phyloP scores from a whole-genome alignment of 2,113 vertebrate species.

The Willisornis vidua region DNA sequence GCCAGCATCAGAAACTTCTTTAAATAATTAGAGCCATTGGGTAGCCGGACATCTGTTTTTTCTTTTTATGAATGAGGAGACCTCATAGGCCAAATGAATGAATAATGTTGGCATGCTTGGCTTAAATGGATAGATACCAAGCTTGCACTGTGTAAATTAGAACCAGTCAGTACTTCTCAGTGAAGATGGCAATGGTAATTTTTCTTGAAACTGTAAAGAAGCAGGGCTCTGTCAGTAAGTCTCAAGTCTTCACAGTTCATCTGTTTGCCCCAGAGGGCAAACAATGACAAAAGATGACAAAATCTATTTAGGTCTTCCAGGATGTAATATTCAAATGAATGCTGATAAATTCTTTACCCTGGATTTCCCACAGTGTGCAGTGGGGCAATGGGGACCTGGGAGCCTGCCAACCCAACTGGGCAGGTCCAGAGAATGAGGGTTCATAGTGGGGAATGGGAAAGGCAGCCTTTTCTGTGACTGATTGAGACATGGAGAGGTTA shows the following conservation, averaged over 20 bases:
- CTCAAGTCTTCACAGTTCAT: fast-evolving
- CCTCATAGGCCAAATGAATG: constrained; percentile 16
- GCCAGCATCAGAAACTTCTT: constrained; percentile 45
- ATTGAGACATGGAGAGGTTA: fast-evolving
- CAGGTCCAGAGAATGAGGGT: neutral
- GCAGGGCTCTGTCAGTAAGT: neutral
- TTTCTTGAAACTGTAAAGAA: neutral
- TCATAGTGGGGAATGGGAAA: neutral
- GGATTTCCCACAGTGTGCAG: fast-evolving
- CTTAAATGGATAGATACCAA: constrained; percentile 2
- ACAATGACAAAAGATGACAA: neutral
- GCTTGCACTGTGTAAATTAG: neutral
- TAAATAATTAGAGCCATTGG: constrained; percentile 30
- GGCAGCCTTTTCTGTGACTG: neutral
- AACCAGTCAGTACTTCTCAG: neutral
- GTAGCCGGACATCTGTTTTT: constrained; percentile 10
- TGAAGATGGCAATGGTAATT: neutral
- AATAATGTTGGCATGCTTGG: constrained; percentile 1
- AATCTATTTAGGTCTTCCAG: neutral
- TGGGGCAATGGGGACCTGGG: neutral
- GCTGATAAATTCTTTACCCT: neutral
- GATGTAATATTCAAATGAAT: neutral
- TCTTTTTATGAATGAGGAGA: constrained; percentile 31
- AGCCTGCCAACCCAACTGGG: neutral
- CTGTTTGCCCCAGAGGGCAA: neutral